Base-by-base conservation (phyloP, 1,140 invertebrate species). In the Parapsyche elsis region DNA sequence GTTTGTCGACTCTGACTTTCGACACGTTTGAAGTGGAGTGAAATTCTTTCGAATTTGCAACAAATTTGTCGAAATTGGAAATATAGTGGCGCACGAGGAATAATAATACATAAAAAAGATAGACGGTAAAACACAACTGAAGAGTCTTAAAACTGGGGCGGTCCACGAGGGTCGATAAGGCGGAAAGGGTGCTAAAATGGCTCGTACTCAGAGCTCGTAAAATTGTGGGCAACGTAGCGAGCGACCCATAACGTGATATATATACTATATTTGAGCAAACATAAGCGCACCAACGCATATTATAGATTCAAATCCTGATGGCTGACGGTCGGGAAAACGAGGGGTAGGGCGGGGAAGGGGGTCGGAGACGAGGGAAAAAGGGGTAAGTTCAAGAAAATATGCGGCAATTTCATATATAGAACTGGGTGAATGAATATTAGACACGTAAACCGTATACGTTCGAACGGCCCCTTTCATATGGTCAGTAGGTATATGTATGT, bases 111-210 rank as follows among this genome's bases (percentile, higher is more conserved):
- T n/a, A 53, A 53, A 53, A 53, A 53, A 53, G 49, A 53, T 53
- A 53, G 49, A 14, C 38, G 49, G 49, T 9, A 64, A 21, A 24
- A 61, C 76, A n/a, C 2, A 26, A 46, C 16, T 53, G 49, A 10
- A 53, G 49, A 53, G 49, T 53, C 49, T 53, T 53, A 53, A 53
- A 53, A 53, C 10, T 26, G 49, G 16, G 49, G 64, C 19, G 57
- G 24, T 14, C 9, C 16, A 46, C 14, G 26, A 45, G 16, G 46
- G 26, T 19, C 38, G 38, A 71, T 38, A 71, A 71, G 70, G 70
- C 70, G 70, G 70, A 70, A 80, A 67, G 79, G 79, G 59, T 73
- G 79, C 59, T 80, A 80, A 80, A 80, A 75, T 64, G 45, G 71
- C 71, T 74, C 53, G 71, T 49, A 80, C 45, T 23, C 73, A 16